Percentiles rank a stretch among this genome's conserved stretches.
These are phyloP conservation scores for Discoglossus pictus DNA, from an alignment of 2,797 vertebrate genomes.

Conservation along the genomic window DNA sequence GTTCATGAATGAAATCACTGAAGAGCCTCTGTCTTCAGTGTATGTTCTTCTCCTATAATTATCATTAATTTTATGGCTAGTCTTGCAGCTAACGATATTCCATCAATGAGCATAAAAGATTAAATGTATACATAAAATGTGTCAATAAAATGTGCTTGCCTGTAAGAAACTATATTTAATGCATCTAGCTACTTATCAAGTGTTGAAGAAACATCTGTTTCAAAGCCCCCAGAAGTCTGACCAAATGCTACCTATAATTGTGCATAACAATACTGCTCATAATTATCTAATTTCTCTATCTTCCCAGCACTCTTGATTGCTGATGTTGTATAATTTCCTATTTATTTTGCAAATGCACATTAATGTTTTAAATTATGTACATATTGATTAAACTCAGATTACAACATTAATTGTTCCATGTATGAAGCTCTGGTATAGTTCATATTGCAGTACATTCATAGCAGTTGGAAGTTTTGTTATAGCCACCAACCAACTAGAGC, in stretches of 20 bases:
- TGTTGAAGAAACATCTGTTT: constrained; percentile 8
- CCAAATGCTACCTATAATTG: not conserved
- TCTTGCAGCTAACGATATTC: constrained; percentile 1
- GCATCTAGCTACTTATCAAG: constrained; percentile 2
- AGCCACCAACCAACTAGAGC: no score
- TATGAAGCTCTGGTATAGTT: no score
- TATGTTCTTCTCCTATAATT: not conserved
- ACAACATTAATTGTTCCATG: no score
- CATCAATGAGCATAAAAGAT: not conserved
- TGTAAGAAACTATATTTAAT: constrained; percentile 4
- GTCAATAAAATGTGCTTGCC: constrained; percentile 7
- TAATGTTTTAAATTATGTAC: not conserved
- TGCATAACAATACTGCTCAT: not conserved
- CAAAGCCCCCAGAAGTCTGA: not conserved
- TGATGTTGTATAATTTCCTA: not conserved
- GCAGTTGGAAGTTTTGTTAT: no score
- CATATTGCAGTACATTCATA: no score
- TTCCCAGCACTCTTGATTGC: not conserved
- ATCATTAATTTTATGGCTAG: constrained; percentile 11
- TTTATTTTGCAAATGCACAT: not conserved
- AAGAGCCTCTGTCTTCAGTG: not conserved
- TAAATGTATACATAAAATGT: not conserved
- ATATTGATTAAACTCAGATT: not conserved
- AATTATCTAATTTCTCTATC: not conserved
- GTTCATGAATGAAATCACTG: no score